Base-by-base conservation (phyloP, 2,797 vertebrate genomes). In the Molossus molossus region DNA sequence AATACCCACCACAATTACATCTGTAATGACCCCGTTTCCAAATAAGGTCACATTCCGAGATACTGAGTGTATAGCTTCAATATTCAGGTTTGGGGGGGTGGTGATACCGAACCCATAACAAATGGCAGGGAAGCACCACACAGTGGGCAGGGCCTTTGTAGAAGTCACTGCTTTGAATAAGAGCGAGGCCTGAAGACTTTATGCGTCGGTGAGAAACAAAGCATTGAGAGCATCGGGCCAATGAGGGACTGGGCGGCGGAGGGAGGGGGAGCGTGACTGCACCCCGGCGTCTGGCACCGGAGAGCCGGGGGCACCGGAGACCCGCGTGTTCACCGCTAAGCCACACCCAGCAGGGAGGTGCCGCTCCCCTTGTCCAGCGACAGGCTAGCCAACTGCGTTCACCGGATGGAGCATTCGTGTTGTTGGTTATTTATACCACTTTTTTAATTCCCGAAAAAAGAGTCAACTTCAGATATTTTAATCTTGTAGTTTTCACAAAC, bases 391-490 rank as follows among this genome's bases (percentile, higher is more conserved):
- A 86, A 50, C 5, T 58, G 17, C 58, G 58, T 75, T 77, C 29
- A n/a, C 57, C 37, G n/a, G 70, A 48, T 4, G 62, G 48, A 9
- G 1, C 15, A 62, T 79, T 81, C 20, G 5, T 45, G 29, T 40
- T 62, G 4, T 9, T 77, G 29, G 75, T 53, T 57, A 29, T 83
- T 90, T 87, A 45, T 58, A 5, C 12, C 13, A 73, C 15, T n/a
- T 64, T 70, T 96, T 90, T 70, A 9, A 96, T 77, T 4, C 25
- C 18, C 69, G 27, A 53, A 83, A 83, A 83, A 67, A 88, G 20
- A 91, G n/a, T 40, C 67, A 94, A 25, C 2, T 12, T 3, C 45
- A 86, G 85, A 67, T 92, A 53, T 79, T 92, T 95, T 23, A 82
- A 91, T 91, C 69, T 60, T 64, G 20, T 33, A 27, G 11, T 70